Evolutionary conservation across 2,888 invertebrate species (phyloP).

Genomic region (Caprella mutica): DNA sequence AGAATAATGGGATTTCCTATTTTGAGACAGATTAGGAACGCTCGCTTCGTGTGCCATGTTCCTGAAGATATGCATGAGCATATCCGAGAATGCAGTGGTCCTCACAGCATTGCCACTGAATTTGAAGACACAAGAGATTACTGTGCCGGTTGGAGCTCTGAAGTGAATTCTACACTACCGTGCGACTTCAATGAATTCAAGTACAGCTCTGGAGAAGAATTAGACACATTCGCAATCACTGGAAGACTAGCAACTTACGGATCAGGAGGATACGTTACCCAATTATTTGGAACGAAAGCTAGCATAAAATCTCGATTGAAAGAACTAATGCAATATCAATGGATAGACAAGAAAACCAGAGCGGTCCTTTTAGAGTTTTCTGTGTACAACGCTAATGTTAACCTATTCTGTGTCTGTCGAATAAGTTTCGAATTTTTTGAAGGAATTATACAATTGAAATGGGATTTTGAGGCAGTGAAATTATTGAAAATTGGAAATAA

Average conservation of each 20-base stretch:
- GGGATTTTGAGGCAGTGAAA: constrained; percentile 31
- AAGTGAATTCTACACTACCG: background rate
- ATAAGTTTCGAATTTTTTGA: constrained; percentile 34
- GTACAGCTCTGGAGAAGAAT: constrained; percentile 38
- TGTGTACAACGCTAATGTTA: constrained; percentile 44
- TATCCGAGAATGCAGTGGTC: constrained; percentile 35
- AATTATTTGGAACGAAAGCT: constrained; percentile 35
- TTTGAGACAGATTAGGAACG: constrained; percentile 43
- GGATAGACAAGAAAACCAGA: constrained; percentile 45
- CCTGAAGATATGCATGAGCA: constrained; percentile 32
- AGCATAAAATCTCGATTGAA: constrained; percentile 36
- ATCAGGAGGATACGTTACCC: constrained; percentile 44
- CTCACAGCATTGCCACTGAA: constrained; percentile 32
- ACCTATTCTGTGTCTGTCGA: constrained; percentile 36
- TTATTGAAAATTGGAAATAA: constrained; percentile 11
- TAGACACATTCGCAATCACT: constrained; percentile 42
- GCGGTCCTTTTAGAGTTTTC: constrained; percentile 47
- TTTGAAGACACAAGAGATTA: constrained; percentile 37
- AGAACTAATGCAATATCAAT: constrained; percentile 40
- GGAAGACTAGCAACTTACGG: constrained; percentile 42
- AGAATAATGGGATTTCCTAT: constrained; percentile 46
- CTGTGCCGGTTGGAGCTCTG: constrained; percentile 35
- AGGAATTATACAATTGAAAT: constrained; percentile 33
- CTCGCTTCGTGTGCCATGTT: constrained; percentile 27
- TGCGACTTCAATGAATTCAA: constrained; percentile 26